Base-by-base conservation (phyloP, 2,888 invertebrate species). In the Heliconius sara region DNA sequence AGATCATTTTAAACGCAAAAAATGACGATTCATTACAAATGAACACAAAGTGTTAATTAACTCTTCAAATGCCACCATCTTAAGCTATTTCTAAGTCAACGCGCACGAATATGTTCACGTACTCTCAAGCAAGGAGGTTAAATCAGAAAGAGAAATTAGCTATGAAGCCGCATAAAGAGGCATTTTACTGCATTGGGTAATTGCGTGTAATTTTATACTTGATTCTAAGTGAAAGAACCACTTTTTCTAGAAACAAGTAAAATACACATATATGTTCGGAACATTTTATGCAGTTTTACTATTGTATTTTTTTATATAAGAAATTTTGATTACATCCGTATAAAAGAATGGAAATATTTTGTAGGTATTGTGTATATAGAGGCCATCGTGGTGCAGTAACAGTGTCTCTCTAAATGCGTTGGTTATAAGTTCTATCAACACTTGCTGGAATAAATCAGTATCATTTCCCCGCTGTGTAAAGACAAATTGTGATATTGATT, bases 151-250 rank as follows among this genome's bases (percentile, higher is more conserved):
- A 78, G 60, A 68, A 75, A 78, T 75, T 75, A 72, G 71, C 75
- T 72, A 70, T 71, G 65, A 70, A 68, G 52, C 78, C 76, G 27
- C 70, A 19, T 72, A 60, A 68, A 27, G 43, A 25, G 68, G 78
- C 73, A 67, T 78, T 79, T 78, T 47, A 72, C 76, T 63, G 72
- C 72, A 76, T 78, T 68, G 27, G 60, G 66, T 71, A 80, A 76
- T 72, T 76, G 76, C 76, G 52, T 71, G 71, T 76, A 78, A 72
- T 80, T 80, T 80, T 72, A 80, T 34, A 80, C 78, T 80, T 39
- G 43, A 60, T 63, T 70, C 43, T 27, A 57, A 47, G 30, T 25
- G 19, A 34, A 52, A 70, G 27, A 47, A 22, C 65, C 63, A 34
- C n/a, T 75, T 75, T 75, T 43, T 27, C 43, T 63, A 75, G 34